phyloP scores from a whole-genome alignment of 1,140 invertebrate genomes.

The Calephelis virginiensis region DNA sequence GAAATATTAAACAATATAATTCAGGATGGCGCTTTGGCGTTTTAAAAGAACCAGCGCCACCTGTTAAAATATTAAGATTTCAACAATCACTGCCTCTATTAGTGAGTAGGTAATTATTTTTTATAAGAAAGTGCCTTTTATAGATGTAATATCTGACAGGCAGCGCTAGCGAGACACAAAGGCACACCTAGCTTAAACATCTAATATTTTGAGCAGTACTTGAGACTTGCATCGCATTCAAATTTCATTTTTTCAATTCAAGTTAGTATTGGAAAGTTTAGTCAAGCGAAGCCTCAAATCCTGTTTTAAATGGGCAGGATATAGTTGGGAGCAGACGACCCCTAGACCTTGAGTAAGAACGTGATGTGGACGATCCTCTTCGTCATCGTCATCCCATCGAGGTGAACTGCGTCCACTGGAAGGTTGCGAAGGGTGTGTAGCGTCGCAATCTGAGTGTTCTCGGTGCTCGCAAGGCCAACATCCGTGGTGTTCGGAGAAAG shows the following conservation, averaged over 20 bases:
- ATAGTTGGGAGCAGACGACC: conserved; percentile 32
- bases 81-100: conserved; percentile 66
- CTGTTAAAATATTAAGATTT: conserved; percentile 39
- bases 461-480: conserved; percentile 74
- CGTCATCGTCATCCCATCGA: conserved; percentile 75
- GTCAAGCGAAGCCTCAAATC: conserved; percentile 51
- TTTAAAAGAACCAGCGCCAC: conserved; percentile 60
- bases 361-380: conserved; percentile 59
- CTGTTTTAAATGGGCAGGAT: conserved; percentile 45
- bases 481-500: conserved; percentile 78
- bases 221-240: conserved; percentile 40
- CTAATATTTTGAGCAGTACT: conserved; percentile 51
- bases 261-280: conserved; percentile 21
- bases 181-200: conserved; percentile 13
- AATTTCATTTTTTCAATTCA: not conserved
- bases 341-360: conserved; percentile 68
- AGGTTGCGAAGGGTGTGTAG: conserved; percentile 50
- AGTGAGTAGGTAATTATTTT: conserved; percentile 29
- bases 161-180: conserved; percentile 45
- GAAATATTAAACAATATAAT: conserved; percentile 35
- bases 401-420: conserved; percentile 79
- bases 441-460: conserved; percentile 55
- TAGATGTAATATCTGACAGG: conserved; percentile 38
- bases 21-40: conserved; percentile 65
- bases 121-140: conserved; percentile 1